Evolutionary conservation across 1,140 invertebrate species (phyloP).

Genomic region (Leptonema lineaticorne): DNA sequence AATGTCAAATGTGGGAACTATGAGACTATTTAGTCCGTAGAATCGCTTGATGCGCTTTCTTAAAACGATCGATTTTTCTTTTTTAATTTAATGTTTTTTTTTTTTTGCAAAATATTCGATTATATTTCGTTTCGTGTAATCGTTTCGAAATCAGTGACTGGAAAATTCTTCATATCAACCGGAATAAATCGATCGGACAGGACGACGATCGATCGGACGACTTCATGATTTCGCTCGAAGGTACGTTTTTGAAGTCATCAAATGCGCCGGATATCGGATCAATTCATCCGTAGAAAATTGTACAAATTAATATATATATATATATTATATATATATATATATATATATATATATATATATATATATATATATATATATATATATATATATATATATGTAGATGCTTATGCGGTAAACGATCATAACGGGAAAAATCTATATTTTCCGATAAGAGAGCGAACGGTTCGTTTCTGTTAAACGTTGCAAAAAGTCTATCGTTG

Average conservation of each 20-base stretch:
- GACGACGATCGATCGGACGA: conserved; percentile 19
- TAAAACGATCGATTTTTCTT: too few relatives aligned
- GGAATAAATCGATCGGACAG: conserved; percentile 25
- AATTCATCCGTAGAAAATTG: conserved; percentile 1
- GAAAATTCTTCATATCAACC: conserved; percentile 22
- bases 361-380: neutral
- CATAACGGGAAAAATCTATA: too few relatives aligned
- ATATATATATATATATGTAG: neutral
- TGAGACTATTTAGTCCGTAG: too few relatives aligned
- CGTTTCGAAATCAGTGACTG: conserved; percentile 19
- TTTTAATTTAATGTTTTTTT: too few relatives aligned
- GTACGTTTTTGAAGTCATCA: conserved; percentile 9
- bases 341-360: neutral
- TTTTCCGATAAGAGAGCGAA: too few relatives aligned
- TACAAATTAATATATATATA: too few relatives aligned
- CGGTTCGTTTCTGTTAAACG: too few relatives aligned
- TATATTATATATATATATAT: neutral
- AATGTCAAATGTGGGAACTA: too few relatives aligned
- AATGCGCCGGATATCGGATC: neutral
- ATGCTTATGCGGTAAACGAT: too few relatives aligned
- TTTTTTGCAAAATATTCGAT: neutral
- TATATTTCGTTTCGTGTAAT: neutral
- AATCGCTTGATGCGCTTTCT: too few relatives aligned
- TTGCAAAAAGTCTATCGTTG: too few relatives aligned
- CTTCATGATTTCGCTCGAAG: conserved; percentile 11